Base-by-base conservation (phyloP, 2,888 invertebrate genomes). In the Pterostichus madidus region DNA sequence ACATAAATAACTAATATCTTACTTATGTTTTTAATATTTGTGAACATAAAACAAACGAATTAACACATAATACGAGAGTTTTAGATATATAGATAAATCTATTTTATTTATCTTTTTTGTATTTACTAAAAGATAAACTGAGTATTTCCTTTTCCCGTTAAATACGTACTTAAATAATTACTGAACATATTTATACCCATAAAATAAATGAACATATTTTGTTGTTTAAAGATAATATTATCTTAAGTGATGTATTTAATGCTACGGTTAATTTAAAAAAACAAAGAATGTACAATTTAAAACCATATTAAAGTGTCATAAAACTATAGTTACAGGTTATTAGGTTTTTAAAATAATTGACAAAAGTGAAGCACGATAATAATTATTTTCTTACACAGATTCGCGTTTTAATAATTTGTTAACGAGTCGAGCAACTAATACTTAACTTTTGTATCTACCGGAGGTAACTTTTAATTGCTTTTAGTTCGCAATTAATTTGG, bases 151-250 rank as follows among this genome's bases (percentile, higher is more conserved):
- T 44, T 71, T 71, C 10, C 68, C 68, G 68, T 71, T 71, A 71
- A 71, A 71, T 71, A 71, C 15, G 68, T 71, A 17, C 13, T 71
- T 71, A 17, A 71, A 64, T 52, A 44, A 71, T 71, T 44, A 71
- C 64, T 64, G 32, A 64, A 35, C 68, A 71, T 17, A 17, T 13
- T 39, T 44, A 1, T 10, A 44, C 44, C 68, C 15, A 71, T 71
- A 71, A 71, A 71, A 44, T 39, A 71, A 71, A 71, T 71, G 68
- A 71, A 71, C 44, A 15, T 17, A 17, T 71, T 71, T 71, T 56
- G 56, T 56, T 15, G 39, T 44, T 71, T 5, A 39, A 71, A 13
- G 64, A 17, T 71, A 24, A 17, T 44, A 13, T 17, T 44, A 71
- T 71, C 44, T 71, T 44, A 44, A 71, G 44, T 71, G 46, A 13